Evolutionary conservation across 2,888 invertebrate species (phyloP).

Genomic region (Drosophila cyrtoloma): DNA sequence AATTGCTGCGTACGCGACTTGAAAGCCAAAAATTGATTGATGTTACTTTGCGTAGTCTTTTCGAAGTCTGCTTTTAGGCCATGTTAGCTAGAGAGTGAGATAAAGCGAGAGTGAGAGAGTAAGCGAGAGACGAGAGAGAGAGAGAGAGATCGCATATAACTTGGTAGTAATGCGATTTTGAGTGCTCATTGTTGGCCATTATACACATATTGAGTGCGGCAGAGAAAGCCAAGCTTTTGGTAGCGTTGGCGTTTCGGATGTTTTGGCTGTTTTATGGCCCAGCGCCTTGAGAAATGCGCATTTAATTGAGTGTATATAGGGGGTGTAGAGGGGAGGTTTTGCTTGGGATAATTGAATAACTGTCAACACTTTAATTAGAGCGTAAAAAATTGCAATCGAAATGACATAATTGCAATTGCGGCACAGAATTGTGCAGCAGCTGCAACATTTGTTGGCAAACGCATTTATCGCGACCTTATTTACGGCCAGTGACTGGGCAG

Average conservation of each 20-base stretch:
- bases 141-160: constrained; percentile 30
- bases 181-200: constrained; percentile 72
- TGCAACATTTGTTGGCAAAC: constrained; percentile 58
- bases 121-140: neutral
- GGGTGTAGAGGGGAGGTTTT: neutral
- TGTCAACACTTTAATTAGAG: constrained; percentile 79
- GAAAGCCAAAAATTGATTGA: constrained; percentile 79
- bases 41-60: constrained; percentile 63
- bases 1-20: constrained; percentile 80
- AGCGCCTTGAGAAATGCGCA: constrained; percentile 62
- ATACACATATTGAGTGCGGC: constrained; percentile 47
- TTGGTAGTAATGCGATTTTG: constrained; percentile 75
- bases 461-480: constrained; percentile 58
- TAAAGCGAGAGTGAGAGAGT: neutral
- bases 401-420: constrained; percentile 52
- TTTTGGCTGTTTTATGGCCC: constrained; percentile 37
- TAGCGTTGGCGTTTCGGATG: constrained; percentile 15
- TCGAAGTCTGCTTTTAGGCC: constrained; percentile 62
- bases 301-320: constrained; percentile 67
- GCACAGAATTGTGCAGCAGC: constrained; percentile 30
- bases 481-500: constrained; percentile 2
- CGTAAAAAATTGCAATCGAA: constrained; percentile 63
- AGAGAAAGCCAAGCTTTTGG: constrained; percentile 17
- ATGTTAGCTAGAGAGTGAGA: neutral
- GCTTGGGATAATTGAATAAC: constrained; percentile 74